Evolutionary conservation across 2,888 invertebrate species (phyloP).

Genomic region (Balanococcus diminutus): DNA sequence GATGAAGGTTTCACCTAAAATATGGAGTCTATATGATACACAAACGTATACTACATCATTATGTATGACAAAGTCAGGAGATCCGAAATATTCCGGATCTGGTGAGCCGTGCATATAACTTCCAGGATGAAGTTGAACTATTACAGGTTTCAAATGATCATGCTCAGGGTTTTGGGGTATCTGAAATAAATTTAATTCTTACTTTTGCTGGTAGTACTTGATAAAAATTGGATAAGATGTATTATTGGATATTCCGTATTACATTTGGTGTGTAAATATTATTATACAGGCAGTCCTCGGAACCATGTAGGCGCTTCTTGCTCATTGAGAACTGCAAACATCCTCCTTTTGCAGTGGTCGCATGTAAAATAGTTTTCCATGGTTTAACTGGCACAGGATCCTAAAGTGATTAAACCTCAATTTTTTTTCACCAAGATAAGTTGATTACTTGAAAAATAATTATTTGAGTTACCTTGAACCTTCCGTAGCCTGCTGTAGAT

Average conservation of each 20-base stretch:
- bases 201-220: too few relatives aligned
- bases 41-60: slow-evolving; percentile 9
- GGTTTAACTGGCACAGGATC: neutral
- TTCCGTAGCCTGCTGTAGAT: neutral
- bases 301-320: neutral
- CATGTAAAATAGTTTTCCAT: neutral
- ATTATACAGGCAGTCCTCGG: neutral
- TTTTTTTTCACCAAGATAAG: neutral
- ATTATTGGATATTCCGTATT: neutral
- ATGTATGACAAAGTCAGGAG: slow-evolving; percentile 21
- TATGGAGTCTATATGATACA: neutral
- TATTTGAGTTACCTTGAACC: neutral
- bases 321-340: neutral
- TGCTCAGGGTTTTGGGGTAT: neutral
- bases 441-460: too few relatives aligned
- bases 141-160: neutral
- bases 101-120: neutral
- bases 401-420: neutral
- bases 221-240: too few relatives aligned
- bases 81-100: neutral
- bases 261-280: neutral
- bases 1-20: too few relatives aligned
- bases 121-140: neutral
- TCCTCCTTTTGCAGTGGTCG: neutral
- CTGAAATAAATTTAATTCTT: neutral